phyloP scores from a whole-genome alignment of 1,140 invertebrate species.

The Cotesia vestalis region DNA sequence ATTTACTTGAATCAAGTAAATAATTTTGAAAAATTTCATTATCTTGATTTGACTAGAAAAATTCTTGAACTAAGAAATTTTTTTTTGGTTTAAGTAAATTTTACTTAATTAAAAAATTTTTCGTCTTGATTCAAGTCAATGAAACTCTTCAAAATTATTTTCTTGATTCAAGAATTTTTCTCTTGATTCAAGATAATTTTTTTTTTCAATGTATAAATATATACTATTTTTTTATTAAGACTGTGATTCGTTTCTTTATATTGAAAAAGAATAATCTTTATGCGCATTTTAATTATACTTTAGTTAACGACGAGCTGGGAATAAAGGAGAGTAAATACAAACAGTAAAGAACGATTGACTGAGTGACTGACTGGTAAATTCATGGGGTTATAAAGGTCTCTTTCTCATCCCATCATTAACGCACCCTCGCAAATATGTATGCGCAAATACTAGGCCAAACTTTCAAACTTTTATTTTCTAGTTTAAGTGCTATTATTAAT shows the following conservation, averaged over 20 bases:
- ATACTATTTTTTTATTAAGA: not conserved
- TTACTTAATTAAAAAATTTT: no score
- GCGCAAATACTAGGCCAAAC: constrained; percentile 47
- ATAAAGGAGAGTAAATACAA: constrained; percentile 15
- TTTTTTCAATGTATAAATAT: not conserved
- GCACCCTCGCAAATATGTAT: constrained; percentile 52
- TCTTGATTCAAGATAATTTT: no score
- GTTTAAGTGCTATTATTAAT: constrained; percentile 36
- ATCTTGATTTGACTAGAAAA: no score
- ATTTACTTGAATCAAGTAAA: no score
- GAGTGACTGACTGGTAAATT: constrained; percentile 52
- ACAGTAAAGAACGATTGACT: constrained; percentile 52
- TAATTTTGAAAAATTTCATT: no score
- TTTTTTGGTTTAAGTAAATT: no score
- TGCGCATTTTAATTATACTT: constrained; percentile 56
- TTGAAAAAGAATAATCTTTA: constrained; percentile 35
- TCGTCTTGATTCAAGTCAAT: no score
- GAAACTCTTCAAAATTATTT: no score
- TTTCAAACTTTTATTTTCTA: constrained; percentile 32
- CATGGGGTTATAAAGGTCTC: constrained; percentile 47
- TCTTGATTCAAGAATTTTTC: no score
- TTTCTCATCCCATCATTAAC: constrained; percentile 37
- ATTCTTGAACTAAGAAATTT: no score
- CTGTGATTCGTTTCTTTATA: not conserved
- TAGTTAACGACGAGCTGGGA: constrained; percentile 33